Evolutionary conservation across 2,888 invertebrate species (phyloP).

Genomic region (Phalera bucephala): DNA sequence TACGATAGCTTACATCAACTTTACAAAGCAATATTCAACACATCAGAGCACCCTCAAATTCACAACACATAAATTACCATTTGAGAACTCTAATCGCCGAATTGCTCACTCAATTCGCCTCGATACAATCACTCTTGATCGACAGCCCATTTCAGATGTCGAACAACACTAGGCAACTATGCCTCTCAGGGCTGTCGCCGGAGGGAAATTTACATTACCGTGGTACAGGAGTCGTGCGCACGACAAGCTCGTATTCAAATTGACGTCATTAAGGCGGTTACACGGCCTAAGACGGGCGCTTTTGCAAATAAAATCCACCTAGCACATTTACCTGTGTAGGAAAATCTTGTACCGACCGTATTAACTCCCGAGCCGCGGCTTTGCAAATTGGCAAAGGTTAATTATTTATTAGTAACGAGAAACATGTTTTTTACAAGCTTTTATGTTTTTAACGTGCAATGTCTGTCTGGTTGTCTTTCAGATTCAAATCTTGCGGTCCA

Average conservation of each 20-base stretch:
- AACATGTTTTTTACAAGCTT: too few relatives aligned
- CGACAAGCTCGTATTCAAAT: conserved; percentile 64
- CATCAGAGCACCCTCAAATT: conserved; percentile 9
- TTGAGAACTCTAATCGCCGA: conserved; percentile 31
- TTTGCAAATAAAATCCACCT: conserved; percentile 33
- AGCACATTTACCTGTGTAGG: conserved; percentile 16
- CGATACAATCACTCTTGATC: conserved; percentile 49
- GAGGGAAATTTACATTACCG: conserved; percentile 60
- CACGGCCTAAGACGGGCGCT: conserved; percentile 41
- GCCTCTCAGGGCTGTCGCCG: conserved; percentile 41
- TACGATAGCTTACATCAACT: too few relatives aligned
- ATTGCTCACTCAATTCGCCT: conserved; percentile 34
- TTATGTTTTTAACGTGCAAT: too few relatives aligned
- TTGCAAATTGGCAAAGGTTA: background rate
- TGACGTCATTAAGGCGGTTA: conserved; percentile 59
- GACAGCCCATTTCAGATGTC: conserved; percentile 59
- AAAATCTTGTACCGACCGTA: conserved; percentile 13
- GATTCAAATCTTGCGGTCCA: too few relatives aligned
- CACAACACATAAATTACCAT: conserved; percentile 30
- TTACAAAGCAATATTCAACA: conserved; percentile 23
- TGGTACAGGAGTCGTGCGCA: conserved; percentile 44
- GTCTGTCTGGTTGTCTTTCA: too few relatives aligned
- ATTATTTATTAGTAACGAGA: too few relatives aligned
- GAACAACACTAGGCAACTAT: conserved; percentile 59
- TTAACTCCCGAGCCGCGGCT: conserved; percentile 4